Percentiles rank a stretch among this genome's conserved stretches.
These are phyloP conservation scores for Dendrolimus houi DNA, from an alignment of 2,888 invertebrate species.

Conservation along the genomic window DNA sequence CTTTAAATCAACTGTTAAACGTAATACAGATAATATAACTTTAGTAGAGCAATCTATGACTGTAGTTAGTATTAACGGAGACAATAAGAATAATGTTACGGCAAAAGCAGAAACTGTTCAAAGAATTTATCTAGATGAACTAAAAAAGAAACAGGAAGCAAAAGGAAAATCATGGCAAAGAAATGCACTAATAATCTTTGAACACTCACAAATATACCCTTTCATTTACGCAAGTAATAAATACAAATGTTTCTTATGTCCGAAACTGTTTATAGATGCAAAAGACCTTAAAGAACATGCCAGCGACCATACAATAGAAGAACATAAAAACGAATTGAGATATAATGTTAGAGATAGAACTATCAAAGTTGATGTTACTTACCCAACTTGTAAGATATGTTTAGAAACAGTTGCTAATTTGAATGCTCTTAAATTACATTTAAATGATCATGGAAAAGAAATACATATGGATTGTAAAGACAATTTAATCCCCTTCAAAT, in stretches of 20 bases:
- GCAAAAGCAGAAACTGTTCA: constrained; percentile 29
- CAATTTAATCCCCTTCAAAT: constrained; percentile 52
- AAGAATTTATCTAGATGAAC: constrained; percentile 10
- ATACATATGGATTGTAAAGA: constrained; percentile 36
- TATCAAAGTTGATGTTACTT: constrained; percentile 49
- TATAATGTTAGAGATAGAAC: constrained; percentile 38
- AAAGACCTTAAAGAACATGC: constrained; percentile 36
- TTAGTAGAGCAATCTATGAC: constrained; percentile 39
- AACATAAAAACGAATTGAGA: constrained; percentile 32
- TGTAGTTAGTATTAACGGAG: constrained; percentile 26
- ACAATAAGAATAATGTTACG: constrained; percentile 17
- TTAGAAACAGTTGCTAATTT: constrained; percentile 22
- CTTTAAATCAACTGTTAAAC: constrained; percentile 7
- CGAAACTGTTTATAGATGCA: constrained; percentile 34
- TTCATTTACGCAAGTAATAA: constrained; percentile 45
- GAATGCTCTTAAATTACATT: constrained; percentile 36
- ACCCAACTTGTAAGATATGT: constrained; percentile 48
- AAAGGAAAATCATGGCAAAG: constrained; percentile 30
- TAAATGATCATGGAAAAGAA: constrained; percentile 38
- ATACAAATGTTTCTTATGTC: constrained; percentile 53
- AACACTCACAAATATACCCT: constrained; percentile 47
- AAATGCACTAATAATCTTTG: constrained; percentile 45
- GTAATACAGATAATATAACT: constrained; percentile 14
- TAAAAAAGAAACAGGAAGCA: neutral
- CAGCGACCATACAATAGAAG: constrained; percentile 28